Evolutionary conservation across 2,113 vertebrate species (phyloP), one percentile per base, ranked within the genome.

Genomic region (Pterocles orientalis): DNA sequence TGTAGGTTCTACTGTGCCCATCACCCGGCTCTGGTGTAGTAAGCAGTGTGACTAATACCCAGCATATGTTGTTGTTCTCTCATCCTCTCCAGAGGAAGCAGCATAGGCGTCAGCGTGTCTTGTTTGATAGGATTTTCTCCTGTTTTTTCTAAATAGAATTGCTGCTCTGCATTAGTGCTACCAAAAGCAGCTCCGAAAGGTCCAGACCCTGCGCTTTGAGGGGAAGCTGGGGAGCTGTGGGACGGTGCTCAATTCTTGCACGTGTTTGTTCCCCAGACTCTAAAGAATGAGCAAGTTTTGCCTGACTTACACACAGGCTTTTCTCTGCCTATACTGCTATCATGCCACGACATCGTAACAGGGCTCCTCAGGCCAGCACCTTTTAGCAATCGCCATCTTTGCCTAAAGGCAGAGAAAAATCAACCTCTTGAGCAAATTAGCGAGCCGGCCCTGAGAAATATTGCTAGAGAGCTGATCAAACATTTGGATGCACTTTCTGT

Each of bases 401-500:
- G 45, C 68, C 45, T 77, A 51, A 26, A 78, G 25, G 68, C 21
- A 87, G 58, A 39, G 80, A 91, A 91, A 91, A 28, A 10, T 28
- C 45, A 53, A 16, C 16, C 36, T 62, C 56, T 34, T 21, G 16
- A 61, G 36, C n/a, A 41, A 41, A 90, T 47, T 48, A 70, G 41
- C 39, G 62, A 90, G 53, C 28, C 45, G 79, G 21, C 31, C 20
- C n/a, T 1, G 34, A 48, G 58, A 88, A 86, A 83, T 62, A 53
- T 12, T 93, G 84, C 91, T 82, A 25, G 82, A 61, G 77, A 79
- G 70, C 91, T 79, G 62, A 66, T 78, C 68, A 69, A 90, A 92
- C 64, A 72, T 88, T 95, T 91, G 91, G 85, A 94, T 88, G 86
- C 93, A 92, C 91, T 95, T 96, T 97, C 91, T 93, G 92, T 83